Evolutionary conservation across 2,888 invertebrate species (phyloP), one percentile per base, ranked within the genome.

Genomic region (Venustoraphidia nigricollis): DNA sequence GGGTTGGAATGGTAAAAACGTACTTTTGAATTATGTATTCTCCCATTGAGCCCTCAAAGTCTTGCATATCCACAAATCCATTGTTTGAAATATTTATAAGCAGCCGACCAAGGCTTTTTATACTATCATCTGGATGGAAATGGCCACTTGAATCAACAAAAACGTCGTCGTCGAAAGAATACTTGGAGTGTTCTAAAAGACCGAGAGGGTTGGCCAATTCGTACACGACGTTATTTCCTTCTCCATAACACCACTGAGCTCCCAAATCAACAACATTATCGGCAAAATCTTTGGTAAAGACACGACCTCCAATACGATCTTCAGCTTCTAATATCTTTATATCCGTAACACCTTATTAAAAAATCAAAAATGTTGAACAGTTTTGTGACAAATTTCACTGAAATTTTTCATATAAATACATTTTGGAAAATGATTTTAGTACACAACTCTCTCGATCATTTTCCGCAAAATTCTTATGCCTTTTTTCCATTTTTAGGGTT

Each of bases 221-320:
- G 56, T 69, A 79, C 0, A 81, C 74, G 27, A 72, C 57, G 62
- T 83, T 79, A 43, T 69, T 71, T 59, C 74, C 66, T 60, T 83
- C 79, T 1, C 86, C 85, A 55, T 85, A 83, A 48, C 83, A 73
- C 86, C 86, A 88, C 55, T 87, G 84, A 42, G 83, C 87, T 1
- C 87, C 87, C 45, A 85, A 58, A 60, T 88, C 87, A 6, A 86
- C 66, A 6, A 73, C 64, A 52, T 70, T 72, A 1, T 72, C 72
- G 1, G 70, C 76, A 53, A 72, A 75, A 0, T 67, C 64, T 3
- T 72, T 65, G 0, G 74, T 71, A 45, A 66, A 56, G 14, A 82
- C 67, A 49, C 83, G 68, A 1, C 83, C 83, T 0, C 83, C 83
- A 46, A 81, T 70, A 36, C 79, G 70, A 53, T 72, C 66, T 53